phyloP scores from a whole-genome alignment of 2,888 invertebrate species.

The Rhamphomyia laevipes region DNA sequence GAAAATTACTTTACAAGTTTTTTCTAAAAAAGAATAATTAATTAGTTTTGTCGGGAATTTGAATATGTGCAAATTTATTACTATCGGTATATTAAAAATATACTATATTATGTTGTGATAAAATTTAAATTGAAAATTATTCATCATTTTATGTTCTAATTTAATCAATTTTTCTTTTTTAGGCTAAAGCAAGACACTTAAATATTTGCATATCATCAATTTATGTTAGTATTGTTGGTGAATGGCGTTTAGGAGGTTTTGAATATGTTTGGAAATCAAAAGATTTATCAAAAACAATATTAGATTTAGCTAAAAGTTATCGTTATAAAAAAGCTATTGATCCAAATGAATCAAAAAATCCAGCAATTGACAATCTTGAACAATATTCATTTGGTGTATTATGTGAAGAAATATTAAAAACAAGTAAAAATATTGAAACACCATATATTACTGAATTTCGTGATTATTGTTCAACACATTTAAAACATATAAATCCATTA shows the following conservation, averaged over 20 bases:
- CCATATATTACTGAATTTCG: constrained; percentile 58
- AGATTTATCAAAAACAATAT: constrained; percentile 52
- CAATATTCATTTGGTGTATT: constrained; percentile 66
- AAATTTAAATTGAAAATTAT: no score
- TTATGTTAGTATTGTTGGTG: constrained; percentile 71
- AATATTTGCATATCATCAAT: constrained; percentile 69
- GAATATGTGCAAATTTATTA: no score
- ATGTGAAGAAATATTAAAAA: constrained; percentile 57
- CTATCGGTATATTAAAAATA: no score
- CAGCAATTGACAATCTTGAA: constrained; percentile 47
- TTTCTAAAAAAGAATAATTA: no score
- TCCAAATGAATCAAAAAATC: constrained; percentile 48
- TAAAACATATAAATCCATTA: constrained; percentile 53
- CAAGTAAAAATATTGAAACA: constrained; percentile 43
- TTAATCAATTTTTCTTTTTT: constrained; percentile 17
- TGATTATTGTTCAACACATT: constrained; percentile 53
- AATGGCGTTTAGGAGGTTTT: constrained; percentile 79
- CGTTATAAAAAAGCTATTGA: constrained; percentile 63
- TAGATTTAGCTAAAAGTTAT: constrained; percentile 53
- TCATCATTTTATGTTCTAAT: no score
- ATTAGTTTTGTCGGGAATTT: no score
- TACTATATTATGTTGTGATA: no score
- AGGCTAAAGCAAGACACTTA: constrained; percentile 69
- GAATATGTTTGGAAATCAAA: constrained; percentile 63
- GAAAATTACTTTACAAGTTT: constrained; percentile 3